A percentile compares a stretch with the other conserved stretches of the same genome.
Conservation (phyloP, 2,113 vertebrate genomes). For the Dinomys branickii region DNA sequence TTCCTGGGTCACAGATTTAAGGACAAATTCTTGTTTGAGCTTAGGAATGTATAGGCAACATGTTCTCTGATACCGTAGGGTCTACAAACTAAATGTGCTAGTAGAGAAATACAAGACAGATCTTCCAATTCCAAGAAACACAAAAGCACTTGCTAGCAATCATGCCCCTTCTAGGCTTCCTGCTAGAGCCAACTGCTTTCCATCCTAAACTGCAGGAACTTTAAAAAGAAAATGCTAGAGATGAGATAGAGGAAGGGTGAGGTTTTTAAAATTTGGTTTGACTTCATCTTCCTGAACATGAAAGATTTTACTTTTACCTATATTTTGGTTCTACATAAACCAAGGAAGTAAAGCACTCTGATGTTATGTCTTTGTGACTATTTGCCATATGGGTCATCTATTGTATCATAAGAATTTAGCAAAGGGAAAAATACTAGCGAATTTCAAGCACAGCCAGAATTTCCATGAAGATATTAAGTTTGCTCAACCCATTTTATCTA, state of each 20-base stretch:
- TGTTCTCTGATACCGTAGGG: not conserved
- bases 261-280: not conserved
- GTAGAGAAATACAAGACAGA: not conserved
- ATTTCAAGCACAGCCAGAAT: constrained; percentile 51
- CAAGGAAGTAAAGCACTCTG: not conserved
- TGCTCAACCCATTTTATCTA: constrained; percentile 43
- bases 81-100: not conserved
- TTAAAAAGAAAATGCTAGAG: not conserved
- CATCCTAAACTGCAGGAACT: not conserved
- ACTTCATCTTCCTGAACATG: not conserved
- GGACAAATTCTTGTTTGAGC: not conserved
- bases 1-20: not conserved
- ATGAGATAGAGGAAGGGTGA: not conserved
- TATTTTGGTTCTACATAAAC: not conserved
- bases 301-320: not conserved
- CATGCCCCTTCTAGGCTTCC: not conserved
- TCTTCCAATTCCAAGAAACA: not conserved
- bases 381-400: not conserved
- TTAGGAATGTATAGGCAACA: not conserved
- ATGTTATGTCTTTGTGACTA: not conserved
- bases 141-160: not conserved
- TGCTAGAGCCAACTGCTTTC: not conserved
- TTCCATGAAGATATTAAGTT: constrained; percentile 39
- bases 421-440: not conserved
- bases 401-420: not conserved